Evolutionary conservation across 2,888 invertebrate genomes (phyloP).

Genomic region (Phengaris arion): DNA sequence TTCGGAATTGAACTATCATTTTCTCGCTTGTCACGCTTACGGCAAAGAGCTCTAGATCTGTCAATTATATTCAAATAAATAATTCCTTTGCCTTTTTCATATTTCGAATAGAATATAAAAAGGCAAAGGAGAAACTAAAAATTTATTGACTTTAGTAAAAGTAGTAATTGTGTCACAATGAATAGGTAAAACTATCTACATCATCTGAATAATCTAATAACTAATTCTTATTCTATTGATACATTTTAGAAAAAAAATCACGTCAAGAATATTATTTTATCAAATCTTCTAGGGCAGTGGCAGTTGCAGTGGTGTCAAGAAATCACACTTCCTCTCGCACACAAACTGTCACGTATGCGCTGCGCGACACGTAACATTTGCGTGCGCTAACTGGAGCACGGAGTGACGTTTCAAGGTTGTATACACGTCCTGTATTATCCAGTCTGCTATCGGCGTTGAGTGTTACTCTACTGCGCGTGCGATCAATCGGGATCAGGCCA

Average conservation of each 20-base stretch:
- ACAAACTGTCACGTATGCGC: conserved; percentile 17
- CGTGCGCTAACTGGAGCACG: conserved; percentile 25
- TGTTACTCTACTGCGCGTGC: not conserved
- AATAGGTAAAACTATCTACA: too few species aligned
- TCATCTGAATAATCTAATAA: too few species aligned
- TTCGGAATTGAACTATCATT: not conserved
- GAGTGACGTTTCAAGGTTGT: conserved; percentile 13
- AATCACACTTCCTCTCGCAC: not conserved
- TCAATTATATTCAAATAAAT: conserved; percentile 7
- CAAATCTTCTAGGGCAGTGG: too few species aligned
- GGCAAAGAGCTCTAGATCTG: not conserved
- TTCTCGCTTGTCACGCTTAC: not conserved
- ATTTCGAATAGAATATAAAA: not conserved
- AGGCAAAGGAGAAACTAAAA: not conserved
- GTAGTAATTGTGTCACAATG: too few species aligned
- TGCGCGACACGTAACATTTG: conserved; percentile 4
- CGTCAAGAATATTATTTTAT: too few species aligned
- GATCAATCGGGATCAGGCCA: not conserved
- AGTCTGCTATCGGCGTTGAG: not conserved
- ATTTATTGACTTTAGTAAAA: not conserved
- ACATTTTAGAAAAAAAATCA: too few species aligned
- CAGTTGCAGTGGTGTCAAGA: conserved; percentile 4
- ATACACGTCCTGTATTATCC: not conserved
- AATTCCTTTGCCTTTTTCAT: not conserved
- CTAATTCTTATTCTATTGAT: too few species aligned